Conservation (phyloP, 2,797 vertebrate genomes). For the Sebastes minor region DNA sequence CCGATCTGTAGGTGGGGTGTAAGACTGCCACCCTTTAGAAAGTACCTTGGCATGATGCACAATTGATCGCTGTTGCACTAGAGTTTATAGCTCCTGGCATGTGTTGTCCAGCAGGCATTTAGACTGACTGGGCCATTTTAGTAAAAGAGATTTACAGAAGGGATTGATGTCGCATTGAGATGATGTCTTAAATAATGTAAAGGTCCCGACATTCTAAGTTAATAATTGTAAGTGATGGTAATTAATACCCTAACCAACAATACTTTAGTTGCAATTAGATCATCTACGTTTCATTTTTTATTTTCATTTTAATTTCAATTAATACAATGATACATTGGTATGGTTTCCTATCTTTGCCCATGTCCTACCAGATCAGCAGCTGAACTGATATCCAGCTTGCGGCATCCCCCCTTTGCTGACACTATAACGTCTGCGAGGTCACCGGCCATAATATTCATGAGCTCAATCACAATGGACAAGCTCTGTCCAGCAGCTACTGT, state of each 20-base stretch:
- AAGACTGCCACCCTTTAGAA: constrained; percentile 51
- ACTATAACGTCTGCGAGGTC: constrained; percentile 9
- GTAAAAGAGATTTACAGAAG: constrained; percentile 2
- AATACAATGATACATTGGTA: background rate
- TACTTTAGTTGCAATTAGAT: background rate
- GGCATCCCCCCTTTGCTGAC: background rate
- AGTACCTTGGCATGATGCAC: constrained; percentile 41
- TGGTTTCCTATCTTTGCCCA: background rate
- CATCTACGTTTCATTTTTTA: background rate
- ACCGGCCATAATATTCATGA: constrained; percentile 26
- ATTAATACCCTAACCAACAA: background rate
- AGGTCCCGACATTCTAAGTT: background rate
- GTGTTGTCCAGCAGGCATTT: constrained; percentile 27
- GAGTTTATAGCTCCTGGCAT: constrained; percentile 28
- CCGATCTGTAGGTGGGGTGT: constrained; percentile 62
- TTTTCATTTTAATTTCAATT: background rate
- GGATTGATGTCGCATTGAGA: background rate
- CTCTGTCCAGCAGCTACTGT: constrained; percentile 47
- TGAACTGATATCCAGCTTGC: constrained; percentile 9
- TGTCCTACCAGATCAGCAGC: background rate
- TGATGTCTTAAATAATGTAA: background rate
- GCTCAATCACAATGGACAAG: constrained; percentile 35
- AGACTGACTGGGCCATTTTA: constrained; percentile 7
- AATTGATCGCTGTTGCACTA: constrained; percentile 39
- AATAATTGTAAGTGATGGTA: background rate